Conservation (phyloP, 2,888 invertebrate species). For the Temnothorax rugatulus region DNA sequence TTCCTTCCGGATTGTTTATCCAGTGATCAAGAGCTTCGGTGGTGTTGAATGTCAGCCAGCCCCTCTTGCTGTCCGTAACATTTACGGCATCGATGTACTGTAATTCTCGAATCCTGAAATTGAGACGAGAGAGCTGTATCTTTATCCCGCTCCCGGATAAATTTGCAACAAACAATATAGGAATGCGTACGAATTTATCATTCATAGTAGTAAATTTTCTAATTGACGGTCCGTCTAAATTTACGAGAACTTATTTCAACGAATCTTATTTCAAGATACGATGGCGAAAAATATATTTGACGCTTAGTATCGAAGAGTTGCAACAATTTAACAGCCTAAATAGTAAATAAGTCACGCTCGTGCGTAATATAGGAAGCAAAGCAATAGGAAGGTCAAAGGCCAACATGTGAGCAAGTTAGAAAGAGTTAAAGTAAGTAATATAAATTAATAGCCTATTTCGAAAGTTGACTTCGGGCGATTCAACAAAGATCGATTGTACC, state of each 20-base stretch:
- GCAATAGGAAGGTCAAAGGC: neutral
- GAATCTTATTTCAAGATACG: neutral
- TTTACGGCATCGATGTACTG: constrained; percentile 92
- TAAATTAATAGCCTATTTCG: neutral
- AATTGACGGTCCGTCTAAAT: neutral
- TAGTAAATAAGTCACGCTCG: neutral
- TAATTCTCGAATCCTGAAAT: constrained; percentile 90
- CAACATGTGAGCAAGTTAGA: neutral
- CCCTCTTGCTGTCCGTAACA: constrained; percentile 92
- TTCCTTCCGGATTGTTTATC: constrained; percentile 92
- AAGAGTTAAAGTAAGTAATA: neutral
- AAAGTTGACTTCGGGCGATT: neutral
- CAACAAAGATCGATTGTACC: neutral
- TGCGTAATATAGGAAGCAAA: neutral
- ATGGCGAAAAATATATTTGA: neutral
- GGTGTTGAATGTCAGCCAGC: constrained; percentile 96
- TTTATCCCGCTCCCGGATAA: neutral
- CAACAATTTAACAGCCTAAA: neutral
- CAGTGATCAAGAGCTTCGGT: constrained; percentile 92
- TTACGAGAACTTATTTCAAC: neutral
- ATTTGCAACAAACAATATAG: constrained; percentile 5
- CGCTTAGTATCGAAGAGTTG: neutral
- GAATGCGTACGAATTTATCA: neutral
- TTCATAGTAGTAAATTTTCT: neutral
- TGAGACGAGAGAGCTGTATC: neutral